Evolutionary conservation across 1,140 invertebrate species (phyloP), one percentile per base, ranked within the genome.

Genomic region (Brachionus angularis): DNA sequence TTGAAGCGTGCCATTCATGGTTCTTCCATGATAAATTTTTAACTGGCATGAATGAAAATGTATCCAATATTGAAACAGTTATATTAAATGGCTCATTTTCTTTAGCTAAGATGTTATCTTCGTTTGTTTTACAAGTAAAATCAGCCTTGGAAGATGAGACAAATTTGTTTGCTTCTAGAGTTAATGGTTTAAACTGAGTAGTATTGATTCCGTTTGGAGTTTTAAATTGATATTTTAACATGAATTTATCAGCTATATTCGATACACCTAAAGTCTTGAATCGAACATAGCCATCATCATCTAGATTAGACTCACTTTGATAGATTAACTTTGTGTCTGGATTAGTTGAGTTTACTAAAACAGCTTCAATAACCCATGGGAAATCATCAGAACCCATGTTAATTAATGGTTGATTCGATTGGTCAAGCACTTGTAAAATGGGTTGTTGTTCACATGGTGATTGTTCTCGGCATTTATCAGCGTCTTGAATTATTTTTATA

Each of bases 11-110:
- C 53, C 53, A 58, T 21, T 31, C 39, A 14, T 58, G 53, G 25
- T 58, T 58, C 25, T 58, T 58, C 53, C 53, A 58, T 12, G 36
- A 31, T 21, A 58, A 25, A 58, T 58, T 58, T 58, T 58, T 58
- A 10, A 58, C 53, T 23, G 16, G 21, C 12, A 12, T 39, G 1
- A 21, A 21, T 0, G 53, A 39, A 23, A 18, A 29, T 39, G 36
- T 58, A 5, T 36, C 53, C n/a, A 39, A 23, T 3, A 58, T 34
- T 8, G 34, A 58, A 25, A 58, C 33, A 5, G 5, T 58, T 29
- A 58, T 2, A 21, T 18, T 39, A 58, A 58, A 58, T 23, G 21
- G 21, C 10, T 39, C 16, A 23, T 58, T 58, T 36, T 21, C 33
- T 14, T 39, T 18, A 12, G 39, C 53, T 5, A 29, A 18, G 21